Evolutionary conservation across 2,888 invertebrate genomes (phyloP), one percentile per base, ranked within the genome.

Genomic region (Drosophila limbata): DNA sequence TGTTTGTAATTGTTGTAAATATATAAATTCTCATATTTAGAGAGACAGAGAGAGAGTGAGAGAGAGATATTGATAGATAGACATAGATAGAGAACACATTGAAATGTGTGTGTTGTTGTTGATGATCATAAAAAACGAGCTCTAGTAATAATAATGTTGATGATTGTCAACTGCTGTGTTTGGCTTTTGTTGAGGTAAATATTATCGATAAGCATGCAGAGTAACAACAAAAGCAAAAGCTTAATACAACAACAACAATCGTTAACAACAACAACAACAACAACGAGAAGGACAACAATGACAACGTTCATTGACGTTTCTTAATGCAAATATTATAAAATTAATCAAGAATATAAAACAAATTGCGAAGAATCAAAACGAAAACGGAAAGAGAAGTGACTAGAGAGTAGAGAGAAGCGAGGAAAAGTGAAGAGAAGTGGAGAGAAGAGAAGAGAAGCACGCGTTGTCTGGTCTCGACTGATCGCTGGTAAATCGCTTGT

Each of bases 171-270:
- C 65, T 69, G 68, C 56, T 69, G 68, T 67, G 61, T 60, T 51
- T 68, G 59, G 61, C 37, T 61, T 71, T 53, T 51, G 52, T 71
- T 69, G 62, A 53, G 50, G 56, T 59, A 55, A 51, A 56, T 60
- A 67, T 69, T 66, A 84, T 84, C 71, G 84, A 84, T 86, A 84
- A 86, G 59, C 84, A 84, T 84, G 84, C 84, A 70, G 64, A 63
- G 75, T 67, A 78, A 79, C 57, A 69, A 80, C 64, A 77, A 71
- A 48, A 52, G 39, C 51, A 66, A 65, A 56, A 62, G 53, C 48
- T 39, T 15, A 66, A 65, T 35, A 48, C 63, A 56, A 56, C 72
- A 75, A 77, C 66, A 71, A 71, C 59, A 19, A 55, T 60, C 48
- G 50, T 45, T 64, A 75, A 64, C 59, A 76, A 57, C 67, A 60